phyloP scores from a whole-genome alignment of 64 coral and sea anemone genomes.

The Pocillopora damicornis region DNA sequence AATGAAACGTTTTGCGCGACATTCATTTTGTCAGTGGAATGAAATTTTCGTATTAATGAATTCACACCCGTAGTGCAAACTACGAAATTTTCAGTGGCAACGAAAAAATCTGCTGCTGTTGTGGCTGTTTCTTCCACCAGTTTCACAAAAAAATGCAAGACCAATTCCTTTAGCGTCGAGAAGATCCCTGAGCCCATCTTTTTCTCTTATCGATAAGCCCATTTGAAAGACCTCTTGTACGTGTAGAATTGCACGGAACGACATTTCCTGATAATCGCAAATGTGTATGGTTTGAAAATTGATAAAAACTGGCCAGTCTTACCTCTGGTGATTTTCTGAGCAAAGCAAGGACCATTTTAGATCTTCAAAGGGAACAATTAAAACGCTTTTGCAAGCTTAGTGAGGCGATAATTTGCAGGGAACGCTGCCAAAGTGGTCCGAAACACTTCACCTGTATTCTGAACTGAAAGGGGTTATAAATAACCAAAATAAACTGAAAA shows the following conservation, averaged over 20 bases:
- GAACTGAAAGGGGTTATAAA: neutral
- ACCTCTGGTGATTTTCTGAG: constrained; percentile 34
- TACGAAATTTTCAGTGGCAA: neutral
- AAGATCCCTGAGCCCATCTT: neutral
- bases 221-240: neutral
- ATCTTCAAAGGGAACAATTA: neutral
- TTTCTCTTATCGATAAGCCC: neutral
- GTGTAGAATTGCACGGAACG: constrained; percentile 1
- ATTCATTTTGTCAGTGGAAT: too few species aligned
- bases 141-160: neutral
- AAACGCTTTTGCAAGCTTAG: neutral
- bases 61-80: neutral
- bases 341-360: constrained; percentile 13
- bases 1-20: too few species aligned
- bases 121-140: neutral
- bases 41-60: neutral
- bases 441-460: neutral
- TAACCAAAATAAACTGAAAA: neutral
- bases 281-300: neutral
- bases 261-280: neutral
- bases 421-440: neutral
- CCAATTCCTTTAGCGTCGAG: neutral
- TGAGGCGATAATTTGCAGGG: neutral
- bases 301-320: neutral
- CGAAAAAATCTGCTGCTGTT: too few species aligned